A percentile compares a stretch with the other conserved stretches of the same genome.
These are phyloP conservation scores for Noctua fimbriata DNA, from an alignment of 2,888 invertebrate species.

Conservation along the genomic window DNA sequence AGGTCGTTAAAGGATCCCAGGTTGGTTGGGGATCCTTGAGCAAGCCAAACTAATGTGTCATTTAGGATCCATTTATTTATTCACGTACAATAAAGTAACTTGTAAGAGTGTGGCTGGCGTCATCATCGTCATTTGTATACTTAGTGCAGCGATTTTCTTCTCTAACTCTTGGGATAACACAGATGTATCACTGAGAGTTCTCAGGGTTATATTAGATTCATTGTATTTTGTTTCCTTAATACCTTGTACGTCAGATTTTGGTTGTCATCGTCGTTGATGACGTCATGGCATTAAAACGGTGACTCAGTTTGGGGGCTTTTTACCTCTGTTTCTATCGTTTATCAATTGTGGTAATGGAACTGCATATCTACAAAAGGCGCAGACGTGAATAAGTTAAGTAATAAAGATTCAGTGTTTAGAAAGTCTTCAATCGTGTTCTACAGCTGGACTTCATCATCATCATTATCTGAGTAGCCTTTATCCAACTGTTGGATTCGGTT, in stretches of 20 bases:
- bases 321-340: background rate
- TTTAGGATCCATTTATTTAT: slow-evolving; percentile 40
- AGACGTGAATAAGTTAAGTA: background rate
- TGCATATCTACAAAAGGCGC: background rate
- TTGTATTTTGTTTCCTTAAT: background rate
- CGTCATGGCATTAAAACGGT: background rate
- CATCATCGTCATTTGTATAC: slow-evolving; percentile 1
- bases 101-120: background rate
- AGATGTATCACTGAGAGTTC: background rate
- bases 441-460: background rate
- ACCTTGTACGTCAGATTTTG: background rate
- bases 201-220: background rate
- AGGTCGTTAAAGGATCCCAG: slow-evolving; percentile 39
- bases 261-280: background rate
- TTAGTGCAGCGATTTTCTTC: background rate
- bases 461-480: background rate
- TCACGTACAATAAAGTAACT: slow-evolving; percentile 30
- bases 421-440: background rate
- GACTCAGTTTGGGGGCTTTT: background rate
- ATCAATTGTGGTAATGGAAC: background rate
- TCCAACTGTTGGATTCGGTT: background rate
- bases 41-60: slow-evolving; percentile 43
- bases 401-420: background rate
- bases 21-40: slow-evolving; percentile 42
- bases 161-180: background rate